Evolutionary conservation across 1,140 invertebrate genomes (phyloP).

Genomic region (Bombus waltoni): DNA sequence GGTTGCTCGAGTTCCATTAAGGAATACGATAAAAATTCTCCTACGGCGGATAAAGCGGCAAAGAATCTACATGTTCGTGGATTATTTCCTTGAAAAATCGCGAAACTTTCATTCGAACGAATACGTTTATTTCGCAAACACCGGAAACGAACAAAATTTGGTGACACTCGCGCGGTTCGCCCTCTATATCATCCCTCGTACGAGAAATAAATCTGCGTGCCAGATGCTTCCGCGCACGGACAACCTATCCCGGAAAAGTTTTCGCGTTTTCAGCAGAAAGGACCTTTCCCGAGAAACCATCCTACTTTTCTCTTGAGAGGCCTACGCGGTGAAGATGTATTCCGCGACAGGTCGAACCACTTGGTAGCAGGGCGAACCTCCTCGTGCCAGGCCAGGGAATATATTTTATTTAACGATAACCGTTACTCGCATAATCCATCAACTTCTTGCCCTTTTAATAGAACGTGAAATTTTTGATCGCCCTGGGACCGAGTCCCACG

Average conservation of each 20-base stretch:
- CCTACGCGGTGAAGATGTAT: slow-evolving; percentile 7
- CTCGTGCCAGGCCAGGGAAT: too few species aligned
- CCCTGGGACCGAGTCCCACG: background rate
- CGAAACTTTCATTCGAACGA: background rate
- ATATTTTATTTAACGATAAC: slow-evolving; percentile 10
- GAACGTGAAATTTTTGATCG: slow-evolving; percentile 14
- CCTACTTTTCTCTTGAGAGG: background rate
- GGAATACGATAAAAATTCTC: background rate
- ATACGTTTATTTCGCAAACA: background rate
- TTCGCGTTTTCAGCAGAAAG: slow-evolving; percentile 21
- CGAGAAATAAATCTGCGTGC: slow-evolving; percentile 41
- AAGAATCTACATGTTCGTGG: background rate
- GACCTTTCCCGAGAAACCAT: background rate
- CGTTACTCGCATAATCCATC: background rate
- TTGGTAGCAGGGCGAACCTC: too few species aligned
- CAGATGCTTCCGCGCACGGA: slow-evolving; percentile 23
- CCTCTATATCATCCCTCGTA: slow-evolving; percentile 4
- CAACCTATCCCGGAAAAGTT: slow-evolving; percentile 12
- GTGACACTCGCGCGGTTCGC: background rate
- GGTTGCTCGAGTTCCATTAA: background rate
- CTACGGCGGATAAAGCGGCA: too few species aligned
- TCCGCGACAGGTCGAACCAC: background rate
- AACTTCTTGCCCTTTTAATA: background rate
- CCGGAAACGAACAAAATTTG: background rate
- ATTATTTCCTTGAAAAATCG: slow-evolving; percentile 10